Percentiles rank a stretch among this genome's conserved stretches.
These are phyloP conservation scores for Anticlea derivata DNA, from an alignment of 2,888 invertebrate species.

Conservation along the genomic window DNA sequence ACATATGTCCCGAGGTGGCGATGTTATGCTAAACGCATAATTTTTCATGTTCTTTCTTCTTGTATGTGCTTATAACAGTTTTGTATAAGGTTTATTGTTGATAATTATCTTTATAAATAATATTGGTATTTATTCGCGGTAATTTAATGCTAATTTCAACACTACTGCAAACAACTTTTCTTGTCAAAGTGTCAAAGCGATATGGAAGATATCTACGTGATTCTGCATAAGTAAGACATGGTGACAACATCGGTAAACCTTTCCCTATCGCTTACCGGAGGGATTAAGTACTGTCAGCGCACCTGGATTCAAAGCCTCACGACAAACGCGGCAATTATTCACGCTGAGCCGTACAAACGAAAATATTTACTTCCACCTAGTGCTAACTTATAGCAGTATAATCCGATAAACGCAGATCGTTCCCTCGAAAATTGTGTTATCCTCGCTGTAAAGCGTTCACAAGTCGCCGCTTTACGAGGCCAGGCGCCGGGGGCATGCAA, in stretches of 20 bases:
- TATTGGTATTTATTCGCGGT: too few relatives aligned
- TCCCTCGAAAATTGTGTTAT: slow-evolving; percentile 76
- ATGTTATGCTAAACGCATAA: too few relatives aligned
- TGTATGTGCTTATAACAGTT: too few relatives aligned
- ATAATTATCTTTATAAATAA: too few relatives aligned
- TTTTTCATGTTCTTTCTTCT: too few relatives aligned
- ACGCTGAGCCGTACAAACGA: slow-evolving; percentile 63
- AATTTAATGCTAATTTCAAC: too few relatives aligned
- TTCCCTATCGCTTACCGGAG: slow-evolving; percentile 33
- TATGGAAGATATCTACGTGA: background rate
- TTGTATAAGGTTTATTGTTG: too few relatives aligned
- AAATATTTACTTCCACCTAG: slow-evolving; percentile 72
- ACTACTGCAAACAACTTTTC: too few relatives aligned
- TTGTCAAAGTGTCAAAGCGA: background rate
- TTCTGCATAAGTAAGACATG: background rate
- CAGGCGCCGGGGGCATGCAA: slow-evolving; percentile 75
- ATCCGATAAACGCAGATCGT: slow-evolving; percentile 77
- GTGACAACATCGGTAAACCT: slow-evolving; percentile 26
- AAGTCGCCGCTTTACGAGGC: slow-evolving; percentile 81
- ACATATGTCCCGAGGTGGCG: too few relatives aligned
- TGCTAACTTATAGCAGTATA: slow-evolving; percentile 75
- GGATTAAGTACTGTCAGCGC: slow-evolving; percentile 67
- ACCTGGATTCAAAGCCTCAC: slow-evolving; percentile 58
- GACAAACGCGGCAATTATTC: slow-evolving; percentile 72
- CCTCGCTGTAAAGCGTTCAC: slow-evolving; percentile 76